Percentiles rank a stretch among this genome's conserved stretches.
These are phyloP conservation scores for Myrmophylax atrothorax DNA, from an alignment of 2,113 vertebrate species.

Conservation along the genomic window DNA sequence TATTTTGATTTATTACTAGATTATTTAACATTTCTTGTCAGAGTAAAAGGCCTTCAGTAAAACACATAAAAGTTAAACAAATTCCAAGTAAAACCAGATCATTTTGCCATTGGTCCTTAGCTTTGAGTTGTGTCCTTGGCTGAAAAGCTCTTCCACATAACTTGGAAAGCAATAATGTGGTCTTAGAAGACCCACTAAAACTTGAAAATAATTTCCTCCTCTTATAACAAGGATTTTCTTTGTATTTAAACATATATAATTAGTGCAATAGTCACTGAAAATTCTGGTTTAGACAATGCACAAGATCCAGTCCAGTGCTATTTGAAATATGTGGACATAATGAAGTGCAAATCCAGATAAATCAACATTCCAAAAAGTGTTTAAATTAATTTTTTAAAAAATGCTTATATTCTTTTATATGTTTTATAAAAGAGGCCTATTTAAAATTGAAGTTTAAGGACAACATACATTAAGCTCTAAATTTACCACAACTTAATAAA, in stretches of 20 bases:
- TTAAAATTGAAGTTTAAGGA: background rate
- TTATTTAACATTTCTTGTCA: slow-evolving; percentile 16
- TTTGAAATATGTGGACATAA: background rate
- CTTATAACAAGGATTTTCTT: background rate
- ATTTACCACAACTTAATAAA: background rate
- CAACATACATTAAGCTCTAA: background rate
- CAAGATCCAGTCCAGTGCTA: background rate
- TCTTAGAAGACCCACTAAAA: background rate
- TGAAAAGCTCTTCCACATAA: background rate
- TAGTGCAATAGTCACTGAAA: background rate
- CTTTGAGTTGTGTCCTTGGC: background rate
- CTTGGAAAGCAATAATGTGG: background rate
- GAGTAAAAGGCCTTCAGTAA: background rate
- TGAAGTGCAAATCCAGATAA: background rate
- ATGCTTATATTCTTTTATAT: accelerated
- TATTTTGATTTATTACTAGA: background rate
- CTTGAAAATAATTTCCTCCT: background rate
- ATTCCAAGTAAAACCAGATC: background rate
- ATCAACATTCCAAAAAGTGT: background rate
- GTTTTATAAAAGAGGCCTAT: background rate
- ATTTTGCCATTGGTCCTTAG: background rate
- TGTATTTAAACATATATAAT: background rate
- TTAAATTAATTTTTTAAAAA: background rate
- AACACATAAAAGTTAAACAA: background rate
- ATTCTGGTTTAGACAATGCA: background rate